Evolutionary conservation across 2,113 vertebrate genomes (phyloP).

Genomic region (Gobiocypris rarus): DNA sequence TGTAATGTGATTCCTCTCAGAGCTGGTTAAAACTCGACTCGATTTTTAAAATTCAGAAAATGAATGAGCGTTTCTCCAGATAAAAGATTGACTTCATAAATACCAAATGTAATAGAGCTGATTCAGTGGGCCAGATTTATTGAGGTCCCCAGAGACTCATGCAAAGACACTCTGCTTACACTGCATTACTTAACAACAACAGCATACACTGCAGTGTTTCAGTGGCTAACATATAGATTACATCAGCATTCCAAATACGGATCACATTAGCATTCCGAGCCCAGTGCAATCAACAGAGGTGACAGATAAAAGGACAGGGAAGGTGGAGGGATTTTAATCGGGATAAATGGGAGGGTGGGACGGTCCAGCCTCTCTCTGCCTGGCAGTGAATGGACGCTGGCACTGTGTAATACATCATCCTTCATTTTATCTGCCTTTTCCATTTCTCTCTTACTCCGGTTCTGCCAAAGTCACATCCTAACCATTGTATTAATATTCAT

Average conservation of each 20-base stretch:
- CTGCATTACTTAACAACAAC: conserved; percentile 43
- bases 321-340: conserved; percentile 39
- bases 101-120: conserved; percentile 9
- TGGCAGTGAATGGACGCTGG: conserved; percentile 5
- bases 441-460: not conserved
- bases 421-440: conserved; percentile 39
- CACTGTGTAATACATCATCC: conserved; percentile 34
- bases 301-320: conserved; percentile 38
- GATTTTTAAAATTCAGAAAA: too few species aligned
- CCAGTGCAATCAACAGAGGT: conserved; percentile 39
- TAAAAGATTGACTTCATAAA: conserved; percentile 23
- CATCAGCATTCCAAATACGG: conserved; percentile 32
- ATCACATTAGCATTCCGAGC: conserved; percentile 46
- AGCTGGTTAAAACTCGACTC: not conserved
- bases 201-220: not conserved
- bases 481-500: conserved; percentile 35
- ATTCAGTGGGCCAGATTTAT: conserved; percentile 22
- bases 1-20: not conserved
- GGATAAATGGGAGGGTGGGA: conserved; percentile 41
- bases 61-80: not conserved
- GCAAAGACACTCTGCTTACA: conserved; percentile 14
- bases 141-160: not conserved
- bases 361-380: conserved; percentile 3
- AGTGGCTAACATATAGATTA: conserved; percentile 25
- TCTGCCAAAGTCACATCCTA: conserved; percentile 39